These are phyloP conservation scores for Leuciscus idus DNA, from an alignment of 2,113 vertebrate species.

Conservation along the genomic window DNA sequence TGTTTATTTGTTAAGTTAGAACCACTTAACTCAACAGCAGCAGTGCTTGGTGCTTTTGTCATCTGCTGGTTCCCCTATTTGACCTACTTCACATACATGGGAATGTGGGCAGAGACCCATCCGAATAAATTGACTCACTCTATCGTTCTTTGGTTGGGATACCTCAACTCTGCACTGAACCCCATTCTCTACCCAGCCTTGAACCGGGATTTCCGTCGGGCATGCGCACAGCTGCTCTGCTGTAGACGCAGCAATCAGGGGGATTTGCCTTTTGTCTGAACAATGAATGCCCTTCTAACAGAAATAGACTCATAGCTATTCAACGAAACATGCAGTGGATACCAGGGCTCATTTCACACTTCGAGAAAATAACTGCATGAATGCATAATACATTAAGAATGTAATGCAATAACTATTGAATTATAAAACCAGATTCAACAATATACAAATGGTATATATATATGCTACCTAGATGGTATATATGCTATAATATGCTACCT, in stretches of 20 bases:
- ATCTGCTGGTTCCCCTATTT: slow-evolving; percentile 97
- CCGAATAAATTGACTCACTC: slow-evolving; percentile 63
- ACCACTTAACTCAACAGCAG: slow-evolving; percentile 59
- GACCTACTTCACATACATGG: slow-evolving; percentile 83
- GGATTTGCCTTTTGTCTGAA: background rate
- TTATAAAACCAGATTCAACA: no score
- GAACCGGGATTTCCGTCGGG: slow-evolving; percentile 88
- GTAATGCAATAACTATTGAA: no score
- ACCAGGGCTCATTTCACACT: no score
- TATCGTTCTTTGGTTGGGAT: slow-evolving; percentile 87
- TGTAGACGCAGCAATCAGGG: slow-evolving; percentile 64
- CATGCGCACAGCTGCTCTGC: slow-evolving; percentile 83
- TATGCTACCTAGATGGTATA: no score
- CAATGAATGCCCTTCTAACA: background rate
- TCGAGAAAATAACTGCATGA: no score
- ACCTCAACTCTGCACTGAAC: slow-evolving; percentile 93
- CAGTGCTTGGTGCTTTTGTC: slow-evolving; percentile 88
- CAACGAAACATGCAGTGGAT: no score
- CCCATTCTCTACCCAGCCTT: slow-evolving; percentile 90
- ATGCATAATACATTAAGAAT: no score
- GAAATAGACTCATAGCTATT: background rate
- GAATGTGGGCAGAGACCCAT: slow-evolving; percentile 67
- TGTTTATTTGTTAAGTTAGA: no score
- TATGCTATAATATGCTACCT: no score
- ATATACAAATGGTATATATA: no score